Conservation (phyloP, 2,888 invertebrate species). For the Torymus aiolomorphi region DNA sequence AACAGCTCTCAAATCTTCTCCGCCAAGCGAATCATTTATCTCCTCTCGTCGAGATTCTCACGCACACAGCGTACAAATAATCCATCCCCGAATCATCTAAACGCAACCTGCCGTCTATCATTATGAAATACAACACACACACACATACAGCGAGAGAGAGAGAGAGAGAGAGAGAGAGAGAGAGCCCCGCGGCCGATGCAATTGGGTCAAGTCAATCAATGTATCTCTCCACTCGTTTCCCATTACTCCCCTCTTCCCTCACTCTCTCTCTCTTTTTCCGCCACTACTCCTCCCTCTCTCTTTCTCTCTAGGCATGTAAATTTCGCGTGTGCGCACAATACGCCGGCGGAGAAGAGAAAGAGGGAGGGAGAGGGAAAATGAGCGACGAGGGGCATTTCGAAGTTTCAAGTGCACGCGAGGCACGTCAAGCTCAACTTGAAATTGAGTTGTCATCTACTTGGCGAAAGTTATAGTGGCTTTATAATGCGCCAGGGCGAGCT, state of each 20-base stretch:
- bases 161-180: too few relatives aligned
- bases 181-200: too few relatives aligned
- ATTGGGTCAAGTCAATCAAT: background rate
- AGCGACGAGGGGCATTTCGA: slow-evolving; percentile 57
- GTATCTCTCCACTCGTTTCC: background rate
- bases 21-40: too few relatives aligned
- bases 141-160: too few relatives aligned
- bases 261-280: slow-evolving; percentile 23
- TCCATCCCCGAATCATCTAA: too few relatives aligned
- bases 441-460: slow-evolving; percentile 75
- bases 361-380: slow-evolving; percentile 10
- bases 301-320: slow-evolving; percentile 33
- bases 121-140: too few relatives aligned
- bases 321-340: slow-evolving; percentile 11
- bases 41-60: too few relatives aligned
- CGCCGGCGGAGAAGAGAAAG: background rate
- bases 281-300: background rate
- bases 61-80: too few relatives aligned
- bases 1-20: too few relatives aligned
- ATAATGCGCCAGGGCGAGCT: slow-evolving; percentile 63
- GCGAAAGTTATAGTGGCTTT: slow-evolving; percentile 70
- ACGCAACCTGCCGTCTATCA: too few relatives aligned
- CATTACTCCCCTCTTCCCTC: background rate
- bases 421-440: slow-evolving; percentile 73
- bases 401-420: slow-evolving; percentile 72